A percentile compares a stretch with the other conserved stretches of the same genome.
Evolutionary conservation across 1,140 invertebrate genomes (phyloP).

Genomic region (Neuroterus valhalla): DNA sequence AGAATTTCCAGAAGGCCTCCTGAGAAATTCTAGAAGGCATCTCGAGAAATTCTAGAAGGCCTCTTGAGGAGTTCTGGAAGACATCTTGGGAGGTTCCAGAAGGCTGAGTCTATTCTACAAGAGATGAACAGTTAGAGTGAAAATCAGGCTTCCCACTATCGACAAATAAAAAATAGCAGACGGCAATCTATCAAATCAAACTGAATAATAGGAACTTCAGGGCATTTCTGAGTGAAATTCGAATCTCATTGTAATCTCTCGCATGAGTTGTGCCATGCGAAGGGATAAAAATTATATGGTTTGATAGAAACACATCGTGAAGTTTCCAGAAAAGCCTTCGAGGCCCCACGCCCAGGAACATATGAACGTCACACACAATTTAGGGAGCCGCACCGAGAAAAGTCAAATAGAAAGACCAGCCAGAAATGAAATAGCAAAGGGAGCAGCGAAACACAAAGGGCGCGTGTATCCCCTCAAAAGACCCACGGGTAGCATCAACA

Average conservation of each 20-base stretch:
- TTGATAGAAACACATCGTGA: slow-evolving; percentile 4
- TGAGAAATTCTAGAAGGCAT: too few relatives aligned
- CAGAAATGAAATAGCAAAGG: neutral
- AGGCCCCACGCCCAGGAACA: neutral
- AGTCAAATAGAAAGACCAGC: neutral
- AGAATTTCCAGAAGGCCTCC: too few relatives aligned
- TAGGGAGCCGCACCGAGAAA: slow-evolving; percentile 22
- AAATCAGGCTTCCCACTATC: too few relatives aligned
- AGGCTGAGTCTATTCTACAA: too few relatives aligned
- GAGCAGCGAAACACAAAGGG: slow-evolving; percentile 7
- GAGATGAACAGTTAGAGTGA: too few relatives aligned
- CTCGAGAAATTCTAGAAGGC: too few relatives aligned
- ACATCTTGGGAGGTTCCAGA: too few relatives aligned
- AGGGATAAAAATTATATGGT: slow-evolving; percentile 31
- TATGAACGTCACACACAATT: slow-evolving; percentile 41
- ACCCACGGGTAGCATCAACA: too few relatives aligned
- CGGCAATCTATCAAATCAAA: neutral
- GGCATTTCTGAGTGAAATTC: slow-evolving; percentile 18
- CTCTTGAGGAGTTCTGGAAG: too few relatives aligned
- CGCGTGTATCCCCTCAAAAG: neutral
- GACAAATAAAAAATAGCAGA: too few relatives aligned
- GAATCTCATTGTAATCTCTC: slow-evolving; percentile 11
- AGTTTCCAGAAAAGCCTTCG: slow-evolving; percentile 30
- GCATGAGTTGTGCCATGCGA: neutral
- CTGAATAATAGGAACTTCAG: neutral